Conservation (phyloP, 2,113 vertebrate genomes). For the Ctenomys sociabilis region DNA sequence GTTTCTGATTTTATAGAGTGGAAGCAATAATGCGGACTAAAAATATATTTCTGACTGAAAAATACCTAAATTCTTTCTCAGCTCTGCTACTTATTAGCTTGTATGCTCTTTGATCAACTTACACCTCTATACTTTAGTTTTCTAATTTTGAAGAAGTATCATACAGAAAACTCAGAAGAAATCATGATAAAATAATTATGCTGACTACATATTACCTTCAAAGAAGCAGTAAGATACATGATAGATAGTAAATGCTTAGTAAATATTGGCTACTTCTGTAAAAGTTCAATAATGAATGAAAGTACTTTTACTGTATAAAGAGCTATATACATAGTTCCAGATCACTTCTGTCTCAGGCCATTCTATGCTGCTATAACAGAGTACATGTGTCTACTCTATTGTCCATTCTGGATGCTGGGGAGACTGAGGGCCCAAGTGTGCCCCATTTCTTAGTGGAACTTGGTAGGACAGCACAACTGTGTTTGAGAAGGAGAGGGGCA, state of each 20-base stretch:
- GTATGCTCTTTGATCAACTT: background rate
- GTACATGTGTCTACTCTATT: background rate
- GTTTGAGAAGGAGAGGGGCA: background rate
- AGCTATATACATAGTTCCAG: background rate
- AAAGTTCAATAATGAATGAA: background rate
- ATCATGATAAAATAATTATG: background rate
- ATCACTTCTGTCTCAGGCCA: background rate
- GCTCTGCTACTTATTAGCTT: background rate
- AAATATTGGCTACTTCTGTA: background rate
- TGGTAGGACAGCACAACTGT: background rate
- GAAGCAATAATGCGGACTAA: background rate
- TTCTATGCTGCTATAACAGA: background rate
- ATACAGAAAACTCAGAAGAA: background rate
- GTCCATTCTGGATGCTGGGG: background rate
- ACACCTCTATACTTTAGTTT: background rate
- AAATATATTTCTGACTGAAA: slow-evolving; percentile 4
- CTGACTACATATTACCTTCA: background rate
- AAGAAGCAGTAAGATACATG: background rate
- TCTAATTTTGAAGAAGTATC: background rate
- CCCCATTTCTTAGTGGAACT: background rate
- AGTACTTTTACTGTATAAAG: background rate
- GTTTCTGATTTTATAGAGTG: background rate
- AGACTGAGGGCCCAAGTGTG: too few species aligned
- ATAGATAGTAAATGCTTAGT: background rate
- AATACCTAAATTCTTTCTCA: background rate